Evolutionary conservation across 2,888 invertebrate genomes (phyloP), one percentile per base, ranked within the genome.

Genomic region (Bellardia pandia): DNA sequence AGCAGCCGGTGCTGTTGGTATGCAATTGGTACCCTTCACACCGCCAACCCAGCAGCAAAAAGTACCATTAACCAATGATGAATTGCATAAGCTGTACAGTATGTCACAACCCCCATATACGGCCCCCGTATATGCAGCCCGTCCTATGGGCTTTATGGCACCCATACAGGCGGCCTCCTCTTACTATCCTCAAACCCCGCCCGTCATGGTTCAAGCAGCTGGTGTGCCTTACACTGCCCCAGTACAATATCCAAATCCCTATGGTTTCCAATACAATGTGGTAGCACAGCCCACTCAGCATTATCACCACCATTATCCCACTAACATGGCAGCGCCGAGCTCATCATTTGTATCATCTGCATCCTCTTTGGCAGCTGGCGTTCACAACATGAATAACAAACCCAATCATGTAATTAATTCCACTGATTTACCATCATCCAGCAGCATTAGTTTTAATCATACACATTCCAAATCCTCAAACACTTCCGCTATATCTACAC

Each of bases 51-150:
- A 90, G 76, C 90, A 88, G 77, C 91, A 90, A 80, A 93, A 93
- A 76, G 89, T 91, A n/a, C 93, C 93, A 6, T 88, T 94, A 0
- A 94, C 92, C 60, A 90, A 90, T 48, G 93, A 93, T 60, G 92
- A 93, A 83, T 89, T 94, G 13, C 92, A 92, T 76, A 91, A 93
- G 13, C 90, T 94, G 9, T 94, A 94, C 48, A 92, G 90, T 89
- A 91, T 93, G 93, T 90, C 92, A 58, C 72, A 88, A 81, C 86
- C 79, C 7, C 72, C 84, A 30, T 88, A 89, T 79, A 85, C 86
- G 3, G 56, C 78, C 0, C 88, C 88, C 5, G 64, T 85, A 7
- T 88, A 89, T 72, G 83, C 84, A 13, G 45, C 80, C 3, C 77
- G 75, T 5, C 88, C 71, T 33, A 88, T 89, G 77, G 89, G 89